Evolutionary conservation across 2,797 vertebrate species (phyloP), one percentile per base, ranked within the genome.

Genomic region (Brachyrhaphis roseni): DNA sequence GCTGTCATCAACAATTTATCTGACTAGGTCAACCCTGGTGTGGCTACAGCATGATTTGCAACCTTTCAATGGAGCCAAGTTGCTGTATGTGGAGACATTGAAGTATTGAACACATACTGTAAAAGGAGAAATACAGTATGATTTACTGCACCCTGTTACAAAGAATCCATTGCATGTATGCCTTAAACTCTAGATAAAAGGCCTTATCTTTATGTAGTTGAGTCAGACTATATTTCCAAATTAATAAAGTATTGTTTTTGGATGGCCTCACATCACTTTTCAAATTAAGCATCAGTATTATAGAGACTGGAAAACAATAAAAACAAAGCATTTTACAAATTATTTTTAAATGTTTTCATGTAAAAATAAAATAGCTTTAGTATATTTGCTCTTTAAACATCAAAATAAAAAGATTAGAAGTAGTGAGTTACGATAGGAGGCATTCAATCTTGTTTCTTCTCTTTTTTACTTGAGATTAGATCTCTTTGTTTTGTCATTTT

Each of bases 1-100:
- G 41, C 39, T 70, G 39, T 70, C 46, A 12, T 51, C 46, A 46
- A 15, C 46, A 26, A n/a, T 47, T 6, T 18, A 23, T n/a, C 31
- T 15, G 34, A 13, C 3, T 49, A 26, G 12, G 8, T 77, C 28
- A 15, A 28, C 68, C 46, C 53, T 77, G 68, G 28, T 36, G 70
- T 81, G 75, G 46, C 41, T 45, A 34, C n/a, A 39, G 41, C 5
- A 53, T 62, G 15, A 72, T 49, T 43, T 64, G 55, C 46, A 83
- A 26, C n/a, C 41, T 80, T n/a, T 72, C 8, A 31, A 39, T 62
- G 13, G 41, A 7, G 0, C 3, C 6, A 26, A 1, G 36, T 45
- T 15, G 18, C 26, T n/a, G 2, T 15, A 49, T 36, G 15, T 62
- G 7, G 11, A 39, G 34, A 66, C 62, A 23, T 23, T n/a, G 10